phyloP scores from a whole-genome alignment of 2,113 vertebrate genomes.

The Oplegnathus fasciatus region DNA sequence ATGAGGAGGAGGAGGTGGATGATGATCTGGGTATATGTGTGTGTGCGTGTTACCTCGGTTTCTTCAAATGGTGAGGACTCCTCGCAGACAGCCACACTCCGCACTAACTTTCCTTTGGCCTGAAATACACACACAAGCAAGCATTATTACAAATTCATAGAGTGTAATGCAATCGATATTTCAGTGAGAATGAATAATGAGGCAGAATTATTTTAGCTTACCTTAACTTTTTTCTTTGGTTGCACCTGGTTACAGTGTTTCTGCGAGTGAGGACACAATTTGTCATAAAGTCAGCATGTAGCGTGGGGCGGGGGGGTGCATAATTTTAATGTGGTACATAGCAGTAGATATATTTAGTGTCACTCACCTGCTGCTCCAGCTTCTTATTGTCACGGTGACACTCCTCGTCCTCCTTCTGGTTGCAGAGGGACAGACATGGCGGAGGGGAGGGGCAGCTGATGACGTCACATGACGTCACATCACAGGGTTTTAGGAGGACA shows the following conservation, averaged over 20 bases:
- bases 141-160: conserved; percentile 59
- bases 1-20: not conserved
- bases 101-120: conserved; percentile 92
- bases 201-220: conserved; percentile 68
- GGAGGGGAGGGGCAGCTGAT: conserved; percentile 50
- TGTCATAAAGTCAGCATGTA: conserved; percentile 39
- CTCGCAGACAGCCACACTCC: conserved; percentile 93
- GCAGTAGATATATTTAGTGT: not conserved
- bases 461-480: conserved; percentile 44
- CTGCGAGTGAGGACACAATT: conserved; percentile 62
- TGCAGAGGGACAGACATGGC: conserved; percentile 38
- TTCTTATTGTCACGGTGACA: conserved; percentile 55
- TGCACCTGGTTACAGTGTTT: conserved; percentile 74
- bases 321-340: conserved; percentile 6
- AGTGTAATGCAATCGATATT: conserved; percentile 53
- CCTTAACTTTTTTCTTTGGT: conserved; percentile 81
- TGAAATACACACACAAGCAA: conserved; percentile 76
- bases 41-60: conserved; percentile 85
- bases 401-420: conserved; percentile 54
- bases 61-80: conserved; percentile 86
- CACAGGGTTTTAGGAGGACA: conserved; percentile 49
- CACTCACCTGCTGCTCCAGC: conserved; percentile 70
- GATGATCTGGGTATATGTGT: not conserved
- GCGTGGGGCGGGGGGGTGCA: not conserved
- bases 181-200: conserved; percentile 63